A percentile compares a stretch with the other conserved stretches of the same genome.
Evolutionary conservation across 1,140 invertebrate genomes (phyloP).

Genomic region (Drosophila azteca): DNA sequence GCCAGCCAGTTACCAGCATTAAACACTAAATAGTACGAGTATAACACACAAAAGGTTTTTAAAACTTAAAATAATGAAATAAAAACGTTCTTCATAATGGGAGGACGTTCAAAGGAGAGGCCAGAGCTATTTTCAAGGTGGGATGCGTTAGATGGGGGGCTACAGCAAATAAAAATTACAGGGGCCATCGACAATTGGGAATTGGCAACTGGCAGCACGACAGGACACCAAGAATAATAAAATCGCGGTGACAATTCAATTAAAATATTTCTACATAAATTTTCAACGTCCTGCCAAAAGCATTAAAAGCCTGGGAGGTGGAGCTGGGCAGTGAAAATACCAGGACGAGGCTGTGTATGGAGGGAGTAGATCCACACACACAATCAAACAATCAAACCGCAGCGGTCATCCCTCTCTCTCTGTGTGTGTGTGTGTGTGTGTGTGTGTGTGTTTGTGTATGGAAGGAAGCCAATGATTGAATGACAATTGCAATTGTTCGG

Average conservation of each 20-base stretch:
- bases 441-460: conserved; percentile 27
- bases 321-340: not conserved
- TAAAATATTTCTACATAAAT: conserved; percentile 80
- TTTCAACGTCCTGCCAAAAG: conserved; percentile 61
- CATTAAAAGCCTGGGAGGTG: conserved; percentile 36
- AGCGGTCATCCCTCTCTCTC: conserved; percentile 21
- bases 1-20: conserved; percentile 49
- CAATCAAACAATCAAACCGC: conserved; percentile 41
- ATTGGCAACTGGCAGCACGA: conserved; percentile 5
- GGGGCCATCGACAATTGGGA: not conserved
- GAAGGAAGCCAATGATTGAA: conserved; percentile 56
- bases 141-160: not conserved
- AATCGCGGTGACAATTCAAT: conserved; percentile 79
- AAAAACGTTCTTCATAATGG: conserved; percentile 48
- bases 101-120: not conserved
- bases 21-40: conserved; percentile 69
- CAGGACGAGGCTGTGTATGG: not conserved
- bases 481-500: conserved; percentile 53
- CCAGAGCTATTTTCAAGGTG: not conserved
- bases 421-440: conserved; percentile 10
- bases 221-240: conserved; percentile 40
- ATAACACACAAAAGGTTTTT: conserved; percentile 72
- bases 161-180: conserved; percentile 41
- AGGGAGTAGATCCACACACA: conserved; percentile 9
- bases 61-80: conserved; percentile 81